Evolutionary conservation across 2,888 invertebrate species (phyloP).

Genomic region (Rotaria magnacalcarata): DNA sequence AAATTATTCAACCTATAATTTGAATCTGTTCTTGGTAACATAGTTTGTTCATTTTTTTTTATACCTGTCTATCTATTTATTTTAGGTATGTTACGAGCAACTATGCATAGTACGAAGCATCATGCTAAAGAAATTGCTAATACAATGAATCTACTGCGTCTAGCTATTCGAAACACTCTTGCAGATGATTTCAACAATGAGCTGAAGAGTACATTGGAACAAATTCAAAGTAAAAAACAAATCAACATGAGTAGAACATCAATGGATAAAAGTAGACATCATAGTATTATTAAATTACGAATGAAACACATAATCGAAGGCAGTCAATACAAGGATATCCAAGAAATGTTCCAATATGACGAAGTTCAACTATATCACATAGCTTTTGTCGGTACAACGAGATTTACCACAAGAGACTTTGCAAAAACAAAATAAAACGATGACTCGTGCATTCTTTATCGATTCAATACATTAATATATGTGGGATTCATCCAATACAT

Average conservation of each 20-base stretch:
- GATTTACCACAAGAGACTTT: background rate
- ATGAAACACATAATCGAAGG: too few species aligned
- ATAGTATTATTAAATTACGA: too few species aligned
- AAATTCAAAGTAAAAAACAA: too few species aligned
- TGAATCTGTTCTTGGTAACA: background rate
- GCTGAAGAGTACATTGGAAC: too few species aligned
- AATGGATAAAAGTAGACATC: too few species aligned
- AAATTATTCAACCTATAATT: background rate
- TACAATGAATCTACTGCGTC: background rate
- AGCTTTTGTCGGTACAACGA: background rate
- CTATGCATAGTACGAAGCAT: background rate
- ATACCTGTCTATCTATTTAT: background rate
- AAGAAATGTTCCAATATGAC: too few species aligned
- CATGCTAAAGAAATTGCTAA: background rate
- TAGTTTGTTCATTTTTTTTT: background rate
- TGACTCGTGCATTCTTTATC: background rate
- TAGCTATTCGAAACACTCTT: too few species aligned
- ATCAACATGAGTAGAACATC: background rate
- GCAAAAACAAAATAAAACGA: background rate
- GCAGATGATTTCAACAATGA: too few species aligned
- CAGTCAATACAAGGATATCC: too few species aligned
- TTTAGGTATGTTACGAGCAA: background rate
- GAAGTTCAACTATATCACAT: background rate
- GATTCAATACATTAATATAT: background rate
- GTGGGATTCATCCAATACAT: background rate